Percentiles rank a stretch among this genome's conserved stretches.
phyloP scores from a whole-genome alignment of 2,888 invertebrate genomes.

The Zeuzera pyrina region DNA sequence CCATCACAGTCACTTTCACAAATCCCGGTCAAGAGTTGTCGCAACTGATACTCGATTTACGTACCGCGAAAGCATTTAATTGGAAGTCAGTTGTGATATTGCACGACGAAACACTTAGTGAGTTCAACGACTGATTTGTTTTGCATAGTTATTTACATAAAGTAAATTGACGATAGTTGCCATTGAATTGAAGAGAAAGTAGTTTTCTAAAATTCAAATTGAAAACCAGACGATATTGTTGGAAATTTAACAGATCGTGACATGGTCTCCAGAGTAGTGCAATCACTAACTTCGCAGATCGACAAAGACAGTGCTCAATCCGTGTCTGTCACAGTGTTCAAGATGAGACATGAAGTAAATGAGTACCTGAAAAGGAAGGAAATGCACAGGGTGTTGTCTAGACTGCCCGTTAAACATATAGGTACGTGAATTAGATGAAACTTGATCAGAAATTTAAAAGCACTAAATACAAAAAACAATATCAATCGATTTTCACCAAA shows the following conservation, averaged over 20 bases:
- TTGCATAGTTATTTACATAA: too few relatives aligned
- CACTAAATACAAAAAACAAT: too few relatives aligned
- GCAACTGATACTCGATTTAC: constrained; percentile 83
- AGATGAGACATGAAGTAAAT: constrained; percentile 63
- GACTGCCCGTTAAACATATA: constrained; percentile 57
- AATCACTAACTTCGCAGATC: constrained; percentile 69
- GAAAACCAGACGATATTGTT: too few relatives aligned
- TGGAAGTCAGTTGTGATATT: constrained; percentile 83
- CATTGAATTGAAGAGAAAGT: too few relatives aligned
- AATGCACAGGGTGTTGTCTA: constrained; percentile 55
- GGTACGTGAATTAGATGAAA: constrained; percentile 36
- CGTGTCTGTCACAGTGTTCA: constrained; percentile 65
- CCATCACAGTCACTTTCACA: constrained; percentile 81
- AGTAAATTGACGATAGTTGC: too few relatives aligned
- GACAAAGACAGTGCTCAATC: constrained; percentile 53
- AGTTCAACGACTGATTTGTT: too few relatives aligned
- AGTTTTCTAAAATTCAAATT: too few relatives aligned
- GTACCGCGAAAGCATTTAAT: constrained; percentile 75
- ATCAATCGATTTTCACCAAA: too few relatives aligned
- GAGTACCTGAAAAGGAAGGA: constrained; percentile 55
- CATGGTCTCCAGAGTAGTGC: constrained; percentile 76
- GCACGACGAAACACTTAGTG: constrained; percentile 82
- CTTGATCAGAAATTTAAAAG: too few relatives aligned
- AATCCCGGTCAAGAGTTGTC: constrained; percentile 81
- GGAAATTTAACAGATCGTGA: constrained; percentile 65